A percentile compares a stretch with the other conserved stretches of the same genome.
These are phyloP conservation scores for Microhierax caerulescens DNA, from an alignment of 2,797 vertebrate genomes.

Conservation along the genomic window DNA sequence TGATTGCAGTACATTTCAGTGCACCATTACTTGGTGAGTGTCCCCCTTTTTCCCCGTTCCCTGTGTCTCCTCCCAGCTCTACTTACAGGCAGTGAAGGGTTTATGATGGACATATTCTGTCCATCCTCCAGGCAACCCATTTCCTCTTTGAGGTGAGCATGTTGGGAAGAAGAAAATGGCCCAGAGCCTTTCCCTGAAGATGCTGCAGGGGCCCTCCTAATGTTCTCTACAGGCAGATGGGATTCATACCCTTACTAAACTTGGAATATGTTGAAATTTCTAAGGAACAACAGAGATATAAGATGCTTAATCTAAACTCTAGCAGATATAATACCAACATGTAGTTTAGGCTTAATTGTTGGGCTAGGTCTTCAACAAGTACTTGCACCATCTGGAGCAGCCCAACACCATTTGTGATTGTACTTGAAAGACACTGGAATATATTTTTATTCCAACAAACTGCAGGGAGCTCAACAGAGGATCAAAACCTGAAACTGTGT, in stretches of 20 bases:
- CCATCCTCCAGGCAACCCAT: not conserved
- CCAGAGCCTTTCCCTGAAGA: not conserved
- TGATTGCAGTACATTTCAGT: not conserved
- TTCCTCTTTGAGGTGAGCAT: not conserved
- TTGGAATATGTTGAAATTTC: not conserved
- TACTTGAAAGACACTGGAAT: not conserved
- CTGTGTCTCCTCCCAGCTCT: not conserved
- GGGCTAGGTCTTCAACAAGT: not conserved
- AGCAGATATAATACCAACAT: not conserved
- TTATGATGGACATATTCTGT: not conserved
- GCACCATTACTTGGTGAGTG: fast-evolving
- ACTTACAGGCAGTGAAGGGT: not conserved
- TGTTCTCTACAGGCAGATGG: not conserved
- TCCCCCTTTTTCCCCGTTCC: not conserved
- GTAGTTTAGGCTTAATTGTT: not conserved
- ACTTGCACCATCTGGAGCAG: not conserved
- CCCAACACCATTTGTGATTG: not conserved
- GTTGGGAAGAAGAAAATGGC: not conserved
- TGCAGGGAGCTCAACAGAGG: not conserved
- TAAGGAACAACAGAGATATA: not conserved
- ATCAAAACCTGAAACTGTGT: not conserved
- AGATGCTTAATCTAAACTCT: not conserved
- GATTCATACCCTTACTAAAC: not conserved
- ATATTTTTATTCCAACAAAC: not conserved
- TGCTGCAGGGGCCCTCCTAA: not conserved